Evolutionary conservation across 1,140 invertebrate species (phyloP), one percentile per base, ranked within the genome.

Genomic region (Chironomus striatipennis): DNA sequence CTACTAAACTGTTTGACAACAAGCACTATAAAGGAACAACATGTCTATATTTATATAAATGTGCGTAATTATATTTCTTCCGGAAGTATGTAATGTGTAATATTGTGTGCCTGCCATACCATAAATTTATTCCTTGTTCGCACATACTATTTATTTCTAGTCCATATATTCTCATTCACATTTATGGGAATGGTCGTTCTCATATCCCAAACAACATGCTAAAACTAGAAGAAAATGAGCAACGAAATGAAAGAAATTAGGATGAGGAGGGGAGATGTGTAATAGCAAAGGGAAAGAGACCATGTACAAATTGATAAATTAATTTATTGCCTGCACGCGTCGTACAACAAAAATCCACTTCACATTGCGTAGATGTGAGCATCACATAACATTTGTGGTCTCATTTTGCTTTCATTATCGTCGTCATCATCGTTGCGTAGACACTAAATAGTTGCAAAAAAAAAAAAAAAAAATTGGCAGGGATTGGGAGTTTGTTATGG

Each of bases 281-380:
- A n/a, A 57, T 15, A 10, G n/a, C 8, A 57, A n/a, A 57, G 15
- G 15, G 47, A 57, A n/a, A 57, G 12, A 57, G 47, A 57, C 12
- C 5, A 70, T 21, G 18, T 17, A 70, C 65, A 70, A 70, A 70
- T 70, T 70, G 65, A 70, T 70, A 70, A 70, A 70, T 70, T 70
- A 70, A 70, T 70, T 70, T 70, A 70, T 70, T 70, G 65, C 65
- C 18, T 18, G 65, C 65, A 70, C 65, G 65, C 65, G 65, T 70
- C 65, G 18, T 21, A 70, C 10, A 57, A 57, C 12, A n/a, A 57
- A 57, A 57, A 57, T 57, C 47, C 47, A 57, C 47, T 57, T 57
- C 47, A n/a, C 47, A 57, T 57, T 57, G n/a, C 47, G n/a, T 57
- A 5, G 12, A 57, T 57, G n/a, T n/a, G n/a, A 5, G n/a, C 47